Evolutionary conservation across 1,140 invertebrate genomes (phyloP), one percentile per base, ranked within the genome.

Genomic region (Neodiprion lecontei): DNA sequence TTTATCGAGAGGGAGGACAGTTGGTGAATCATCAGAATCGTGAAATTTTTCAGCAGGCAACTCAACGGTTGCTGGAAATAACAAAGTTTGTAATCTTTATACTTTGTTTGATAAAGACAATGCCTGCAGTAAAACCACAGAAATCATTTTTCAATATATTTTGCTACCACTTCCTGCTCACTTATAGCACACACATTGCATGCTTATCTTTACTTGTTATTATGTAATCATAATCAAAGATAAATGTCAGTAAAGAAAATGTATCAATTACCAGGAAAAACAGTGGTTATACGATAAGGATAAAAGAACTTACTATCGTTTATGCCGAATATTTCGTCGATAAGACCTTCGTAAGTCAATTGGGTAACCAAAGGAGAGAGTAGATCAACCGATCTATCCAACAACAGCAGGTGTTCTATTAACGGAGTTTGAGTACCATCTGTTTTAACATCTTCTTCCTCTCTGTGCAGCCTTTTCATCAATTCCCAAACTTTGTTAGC

Each of bases 341-440:
- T 97, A 11, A 99, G 89, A 17, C 98, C 98, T 89, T 99, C 98
- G 85, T 99, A 99, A 0, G 98, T 99, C 17, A 99, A 90, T 82
- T 99, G 98, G 0, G 96, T 98, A 1, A 96, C 92, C 76, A 99
- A 88, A 5, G 97, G 96, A 49, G 96, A 96, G 8, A 99, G 90
- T 70, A 98, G 91, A 90, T 99, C 98, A 14, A 99, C 91, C 70
- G 93, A 93, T 49, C 98, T 89, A 89, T 99, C 97, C 1, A 99
- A 86, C 14, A 99, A 76, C 21, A 99, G 89, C 9, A 99, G 89
- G 85, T 96, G 95, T 85, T 99, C 96, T 47, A 99, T 97, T 79
- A 66, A 82, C 85, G 72, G 11, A 83, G 88, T 69, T 82, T 89
- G 70, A 75, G 75, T 12, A 48, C 23, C 85, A 50, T 84, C 84